These are phyloP conservation scores for Misgurnus mizolepis DNA, from an alignment of 2,113 vertebrate genomes.

Conservation along the genomic window DNA sequence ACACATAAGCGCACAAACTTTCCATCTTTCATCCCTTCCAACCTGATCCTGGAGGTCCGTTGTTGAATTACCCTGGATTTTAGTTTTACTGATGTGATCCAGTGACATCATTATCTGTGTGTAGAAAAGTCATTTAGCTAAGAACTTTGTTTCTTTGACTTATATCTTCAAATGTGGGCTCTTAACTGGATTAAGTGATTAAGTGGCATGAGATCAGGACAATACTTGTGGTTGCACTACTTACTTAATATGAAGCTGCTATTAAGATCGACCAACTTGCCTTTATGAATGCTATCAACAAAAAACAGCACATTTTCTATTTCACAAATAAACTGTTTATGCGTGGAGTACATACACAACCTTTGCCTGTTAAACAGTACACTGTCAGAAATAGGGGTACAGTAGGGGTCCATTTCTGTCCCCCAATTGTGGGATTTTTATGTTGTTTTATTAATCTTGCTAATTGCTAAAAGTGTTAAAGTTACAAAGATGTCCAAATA, in stretches of 20 bases:
- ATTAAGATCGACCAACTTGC: conserved; percentile 50
- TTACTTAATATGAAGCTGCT: conserved; percentile 51
- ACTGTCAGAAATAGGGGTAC: too few species aligned
- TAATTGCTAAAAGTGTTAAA: too few species aligned
- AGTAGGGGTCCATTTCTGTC: too few species aligned
- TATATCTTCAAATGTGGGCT: not conserved
- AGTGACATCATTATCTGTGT: not conserved
- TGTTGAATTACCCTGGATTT: not conserved
- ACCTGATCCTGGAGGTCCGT: not conserved
- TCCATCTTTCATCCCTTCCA: not conserved
- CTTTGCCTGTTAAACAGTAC: not conserved
- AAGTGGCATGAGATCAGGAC: conserved; percentile 26
- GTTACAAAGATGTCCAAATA: too few species aligned
- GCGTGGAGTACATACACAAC: not conserved
- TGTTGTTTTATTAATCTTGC: too few species aligned
- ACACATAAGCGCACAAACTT: conserved; percentile 2
- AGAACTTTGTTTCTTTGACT: not conserved
- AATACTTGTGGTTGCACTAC: conserved; percentile 35
- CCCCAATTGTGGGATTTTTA: too few species aligned
- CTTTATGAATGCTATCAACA: conserved; percentile 50
- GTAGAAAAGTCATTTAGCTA: not conserved
- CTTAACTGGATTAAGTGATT: not conserved
- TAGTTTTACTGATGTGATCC: not conserved
- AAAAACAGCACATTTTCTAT: conserved; percentile 43
- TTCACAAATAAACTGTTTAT: not conserved